Evolutionary conservation across 1,140 invertebrate species (phyloP).

Genomic region (Patella vulgata): DNA sequence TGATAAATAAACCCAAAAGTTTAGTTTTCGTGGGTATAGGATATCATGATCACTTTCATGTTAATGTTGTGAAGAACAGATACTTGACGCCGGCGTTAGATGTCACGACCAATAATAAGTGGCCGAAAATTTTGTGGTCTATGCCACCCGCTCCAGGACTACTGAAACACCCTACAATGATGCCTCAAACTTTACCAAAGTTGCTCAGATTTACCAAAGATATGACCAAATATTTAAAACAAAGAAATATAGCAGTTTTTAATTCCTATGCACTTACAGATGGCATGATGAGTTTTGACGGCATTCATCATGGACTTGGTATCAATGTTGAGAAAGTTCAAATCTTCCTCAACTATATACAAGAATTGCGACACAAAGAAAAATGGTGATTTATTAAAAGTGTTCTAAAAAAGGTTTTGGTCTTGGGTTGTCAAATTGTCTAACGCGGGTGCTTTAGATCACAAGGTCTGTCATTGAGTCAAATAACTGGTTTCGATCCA

Average conservation of each 20-base stretch:
- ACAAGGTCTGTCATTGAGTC: too few relatives aligned
- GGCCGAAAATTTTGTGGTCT: not conserved
- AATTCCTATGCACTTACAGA: not conserved
- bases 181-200: not conserved
- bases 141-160: not conserved
- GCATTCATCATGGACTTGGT: not conserved
- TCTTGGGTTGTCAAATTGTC: too few relatives aligned
- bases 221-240: not conserved
- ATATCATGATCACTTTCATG: too few relatives aligned
- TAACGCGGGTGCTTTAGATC: too few relatives aligned
- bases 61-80: too few relatives aligned
- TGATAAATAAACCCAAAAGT: too few relatives aligned
- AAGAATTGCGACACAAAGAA: not conserved
- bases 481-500: too few relatives aligned
- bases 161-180: not conserved
- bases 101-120: not conserved
- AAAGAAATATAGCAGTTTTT: not conserved
- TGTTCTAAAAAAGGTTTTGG: too few relatives aligned
- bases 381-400: not conserved
- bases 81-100: too few relatives aligned
- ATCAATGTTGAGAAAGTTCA: not conserved
- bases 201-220: not conserved
- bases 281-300: constrained; percentile 3
- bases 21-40: too few relatives aligned
- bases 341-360: not conserved